Base-by-base conservation (phyloP, 2,888 invertebrate species). In the Netelia inedita region DNA sequence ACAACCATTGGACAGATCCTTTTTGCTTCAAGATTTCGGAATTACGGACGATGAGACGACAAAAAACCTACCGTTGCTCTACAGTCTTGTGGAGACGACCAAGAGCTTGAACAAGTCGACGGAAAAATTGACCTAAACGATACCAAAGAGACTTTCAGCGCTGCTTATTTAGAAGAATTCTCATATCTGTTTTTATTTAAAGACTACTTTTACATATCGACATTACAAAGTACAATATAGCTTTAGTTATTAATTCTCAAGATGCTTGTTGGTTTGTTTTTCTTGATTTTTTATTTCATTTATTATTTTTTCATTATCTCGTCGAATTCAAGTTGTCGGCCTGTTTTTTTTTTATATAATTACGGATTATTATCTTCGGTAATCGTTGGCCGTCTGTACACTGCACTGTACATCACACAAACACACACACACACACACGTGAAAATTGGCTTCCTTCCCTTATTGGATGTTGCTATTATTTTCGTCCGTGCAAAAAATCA, bases 31-130 rank as follows among this genome's bases (percentile, higher is more conserved):
- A 85, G 89, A 91, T 80, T 89, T 95, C 0, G 95, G 95, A 19
- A 94, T 95, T 0, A 93, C 92, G 82, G 95, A 95, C 82, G 95
- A 94, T 61, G 95, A 95, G 73, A 94, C 94, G 78, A 95, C 95
- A 0, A 94, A 94, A 57, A 92, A 94, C 0, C 84, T 95, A 23
- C 95, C 95, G 0, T 88, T 95, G 0, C 89, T 95, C 1, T 94
- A 95, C 1, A 95, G 94, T 82, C 94, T 95, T 1, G 94, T 95
- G 0, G 94, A 95, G 10, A 95, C 95, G 0, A 95, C 95, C 74
- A 95, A 95, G 1, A 90, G 86, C 72, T 61, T 88, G 3, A 91
- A 91, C 76, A 89, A 82, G 72, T 23, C 68, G 28, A 21, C 21
- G 3, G 68, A 72, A 46, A 66, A 66, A 35, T 74, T 69, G 0